phyloP scores from a whole-genome alignment of 1,140 invertebrate species.

The Whitmania pigra region DNA sequence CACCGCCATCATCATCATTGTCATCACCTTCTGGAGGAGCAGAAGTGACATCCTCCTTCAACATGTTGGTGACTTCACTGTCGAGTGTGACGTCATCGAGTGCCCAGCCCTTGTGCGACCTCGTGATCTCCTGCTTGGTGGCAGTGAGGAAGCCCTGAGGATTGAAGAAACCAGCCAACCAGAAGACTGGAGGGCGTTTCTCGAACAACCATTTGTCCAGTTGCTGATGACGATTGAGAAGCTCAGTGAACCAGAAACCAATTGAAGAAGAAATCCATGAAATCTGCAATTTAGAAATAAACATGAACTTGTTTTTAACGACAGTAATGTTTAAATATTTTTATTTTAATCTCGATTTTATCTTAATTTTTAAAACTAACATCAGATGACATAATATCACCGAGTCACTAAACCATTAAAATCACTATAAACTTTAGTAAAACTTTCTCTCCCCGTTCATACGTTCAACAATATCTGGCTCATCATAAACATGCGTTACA shows the following conservation, averaged over 20 bases:
- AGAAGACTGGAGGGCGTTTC: slow-evolving; percentile 68
- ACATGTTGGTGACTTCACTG: slow-evolving; percentile 38
- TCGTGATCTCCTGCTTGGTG: slow-evolving; percentile 43
- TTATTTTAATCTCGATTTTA: slow-evolving; percentile 68
- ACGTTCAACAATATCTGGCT: too few relatives aligned
- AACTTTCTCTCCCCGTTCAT: too few relatives aligned
- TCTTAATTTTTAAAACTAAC: not conserved
- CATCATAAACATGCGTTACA: too few relatives aligned
- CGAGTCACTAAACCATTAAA: not conserved
- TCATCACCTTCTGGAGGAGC: slow-evolving; percentile 35
- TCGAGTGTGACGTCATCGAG: slow-evolving; percentile 39
- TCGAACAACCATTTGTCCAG: slow-evolving; percentile 69
- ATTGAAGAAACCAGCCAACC: slow-evolving; percentile 98
- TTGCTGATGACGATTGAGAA: slow-evolving; percentile 64
- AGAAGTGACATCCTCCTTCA: slow-evolving; percentile 38
- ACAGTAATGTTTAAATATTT: not conserved
- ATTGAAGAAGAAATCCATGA: slow-evolving; percentile 92
- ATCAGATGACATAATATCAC: too few relatives aligned
- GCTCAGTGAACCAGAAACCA: slow-evolving; percentile 93
- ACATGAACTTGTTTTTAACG: not conserved
- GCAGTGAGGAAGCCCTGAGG: slow-evolving; percentile 56
- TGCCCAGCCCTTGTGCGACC: slow-evolving; percentile 31
- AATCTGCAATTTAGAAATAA: slow-evolving; percentile 28
- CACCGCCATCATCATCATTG: slow-evolving; percentile 29
- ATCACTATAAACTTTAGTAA: too few relatives aligned